Evolutionary conservation across 2,113 vertebrate genomes (phyloP).

Genomic region (Microtus pennsylvanicus): DNA sequence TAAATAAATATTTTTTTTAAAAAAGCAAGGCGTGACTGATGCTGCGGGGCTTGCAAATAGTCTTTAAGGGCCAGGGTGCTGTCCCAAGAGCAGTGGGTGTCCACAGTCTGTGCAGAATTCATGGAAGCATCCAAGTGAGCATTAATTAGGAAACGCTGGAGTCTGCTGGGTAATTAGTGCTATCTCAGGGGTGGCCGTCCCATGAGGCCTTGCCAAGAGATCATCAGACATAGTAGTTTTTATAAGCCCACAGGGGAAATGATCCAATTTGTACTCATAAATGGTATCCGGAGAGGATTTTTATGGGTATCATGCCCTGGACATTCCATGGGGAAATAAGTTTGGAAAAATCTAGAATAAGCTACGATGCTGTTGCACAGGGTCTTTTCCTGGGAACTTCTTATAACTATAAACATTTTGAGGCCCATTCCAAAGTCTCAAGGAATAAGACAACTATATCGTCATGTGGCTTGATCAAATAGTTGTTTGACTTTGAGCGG

Average conservation of each 20-base stretch:
- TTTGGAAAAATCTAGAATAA: not conserved
- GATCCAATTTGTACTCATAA: not conserved
- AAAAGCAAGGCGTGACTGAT: not conserved
- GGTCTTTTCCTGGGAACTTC: not conserved
- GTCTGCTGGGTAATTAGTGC: not conserved
- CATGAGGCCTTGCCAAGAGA: not conserved
- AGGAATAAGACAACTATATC: not conserved
- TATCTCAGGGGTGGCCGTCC: not conserved
- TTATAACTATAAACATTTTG: not conserved
- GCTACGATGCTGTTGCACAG: not conserved
- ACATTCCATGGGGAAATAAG: not conserved
- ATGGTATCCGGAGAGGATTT: not conserved
- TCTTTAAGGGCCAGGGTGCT: not conserved
- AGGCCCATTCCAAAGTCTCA: not conserved
- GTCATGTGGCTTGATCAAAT: not conserved
- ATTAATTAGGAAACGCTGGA: not conserved
- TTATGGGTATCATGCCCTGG: not conserved
- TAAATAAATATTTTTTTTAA: too few relatives aligned
- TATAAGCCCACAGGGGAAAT: not conserved
- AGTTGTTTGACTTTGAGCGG: not conserved
- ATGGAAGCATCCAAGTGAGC: not conserved
- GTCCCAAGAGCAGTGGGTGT: not conserved
- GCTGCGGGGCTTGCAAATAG: fast-evolving
- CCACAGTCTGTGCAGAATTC: not conserved
- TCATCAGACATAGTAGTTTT: not conserved